Percentiles rank a stretch among this genome's conserved stretches.
These are phyloP conservation scores for Clitarchus hookeri DNA, from an alignment of 2,888 invertebrate genomes.

Conservation along the genomic window DNA sequence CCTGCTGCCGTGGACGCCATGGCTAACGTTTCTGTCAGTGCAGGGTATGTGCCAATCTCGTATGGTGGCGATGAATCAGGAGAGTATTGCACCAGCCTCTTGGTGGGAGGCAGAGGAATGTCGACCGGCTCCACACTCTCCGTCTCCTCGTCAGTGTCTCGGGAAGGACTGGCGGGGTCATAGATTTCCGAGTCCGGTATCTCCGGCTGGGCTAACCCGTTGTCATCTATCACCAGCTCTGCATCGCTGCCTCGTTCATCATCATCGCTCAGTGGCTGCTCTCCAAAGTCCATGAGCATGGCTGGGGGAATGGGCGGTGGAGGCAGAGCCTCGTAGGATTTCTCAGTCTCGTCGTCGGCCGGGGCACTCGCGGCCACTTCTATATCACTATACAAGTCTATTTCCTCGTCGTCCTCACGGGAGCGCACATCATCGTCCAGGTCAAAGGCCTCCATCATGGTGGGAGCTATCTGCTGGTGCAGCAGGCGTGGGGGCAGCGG, in stretches of 20 bases:
- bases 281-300: constrained; percentile 51
- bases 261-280: constrained; percentile 56
- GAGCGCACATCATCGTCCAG: constrained; percentile 28
- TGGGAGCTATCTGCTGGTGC: constrained; percentile 34
- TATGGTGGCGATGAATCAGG: constrained; percentile 34
- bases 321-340: constrained; percentile 41
- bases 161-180: constrained; percentile 62
- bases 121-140: constrained; percentile 11
- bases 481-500: not conserved
- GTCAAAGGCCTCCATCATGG: constrained; percentile 39
- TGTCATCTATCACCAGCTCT: constrained; percentile 62
- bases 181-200: constrained; percentile 55
- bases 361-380: constrained; percentile 51
- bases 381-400: constrained; percentile 67
- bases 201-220: constrained; percentile 30
- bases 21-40: too few species aligned
- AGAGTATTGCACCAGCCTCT: constrained; percentile 9
- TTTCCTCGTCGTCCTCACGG: constrained; percentile 53
- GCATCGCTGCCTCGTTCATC: constrained; percentile 60
- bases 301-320: constrained; percentile 46
- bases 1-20: not conserved
- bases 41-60: not conserved
- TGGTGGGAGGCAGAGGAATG: constrained; percentile 34
- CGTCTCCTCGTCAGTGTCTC: constrained; percentile 48
- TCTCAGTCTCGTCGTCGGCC: constrained; percentile 31